Conservation (phyloP, 1,140 invertebrate species). For the Panagrolaimus sp. region DNA sequence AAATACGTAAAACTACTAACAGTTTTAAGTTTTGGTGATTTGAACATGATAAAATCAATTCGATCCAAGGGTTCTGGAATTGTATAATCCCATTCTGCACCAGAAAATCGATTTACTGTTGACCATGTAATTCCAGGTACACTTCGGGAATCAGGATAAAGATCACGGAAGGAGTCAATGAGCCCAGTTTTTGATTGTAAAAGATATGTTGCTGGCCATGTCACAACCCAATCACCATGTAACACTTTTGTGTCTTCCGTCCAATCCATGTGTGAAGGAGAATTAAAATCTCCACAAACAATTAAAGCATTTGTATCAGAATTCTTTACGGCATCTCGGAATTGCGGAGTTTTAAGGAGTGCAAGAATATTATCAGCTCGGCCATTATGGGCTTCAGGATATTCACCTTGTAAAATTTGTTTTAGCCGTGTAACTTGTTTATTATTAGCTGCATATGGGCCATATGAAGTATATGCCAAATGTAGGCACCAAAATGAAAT, state of each 20-base stretch:
- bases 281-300: constrained; percentile 28
- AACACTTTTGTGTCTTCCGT: constrained; percentile 23
- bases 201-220: constrained; percentile 30
- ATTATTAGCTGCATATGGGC: not conserved
- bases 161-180: constrained; percentile 21
- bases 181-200: constrained; percentile 17
- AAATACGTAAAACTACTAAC: constrained; percentile 13
- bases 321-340: not conserved
- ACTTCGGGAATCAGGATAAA: constrained; percentile 14
- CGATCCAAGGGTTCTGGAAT: constrained; percentile 8
- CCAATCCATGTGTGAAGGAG: constrained; percentile 29
- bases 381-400: not conserved
- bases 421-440: not conserved
- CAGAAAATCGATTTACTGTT: not conserved
- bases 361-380: not conserved
- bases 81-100: not conserved
- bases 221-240: constrained; percentile 36
- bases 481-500: not conserved
- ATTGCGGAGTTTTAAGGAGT: not conserved
- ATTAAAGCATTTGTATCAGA: constrained; percentile 10
- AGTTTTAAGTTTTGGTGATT: constrained; percentile 14
- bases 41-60: constrained; percentile 8
- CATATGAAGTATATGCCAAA: not conserved
- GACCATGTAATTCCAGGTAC: constrained; percentile 18
- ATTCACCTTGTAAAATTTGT: not conserved